Percentiles rank a stretch among this genome's conserved stretches.
These are phyloP conservation scores for Sminthurides bifidus DNA, from an alignment of 1,140 invertebrate genomes.

Conservation along the genomic window DNA sequence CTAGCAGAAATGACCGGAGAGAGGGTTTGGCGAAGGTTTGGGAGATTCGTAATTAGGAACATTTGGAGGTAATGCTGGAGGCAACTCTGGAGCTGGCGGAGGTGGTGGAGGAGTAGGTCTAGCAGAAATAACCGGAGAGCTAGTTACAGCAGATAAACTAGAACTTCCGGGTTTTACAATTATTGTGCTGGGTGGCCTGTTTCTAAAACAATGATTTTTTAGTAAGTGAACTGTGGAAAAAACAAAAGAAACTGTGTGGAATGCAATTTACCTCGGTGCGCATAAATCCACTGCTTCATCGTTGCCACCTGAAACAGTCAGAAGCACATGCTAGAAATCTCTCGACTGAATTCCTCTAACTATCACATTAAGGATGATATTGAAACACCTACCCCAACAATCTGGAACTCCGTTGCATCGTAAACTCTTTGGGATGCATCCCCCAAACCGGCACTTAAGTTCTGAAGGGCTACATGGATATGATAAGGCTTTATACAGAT, in stretches of 20 bases:
- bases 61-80: too few relatives aligned
- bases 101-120: neutral
- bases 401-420: slow-evolving; percentile 5
- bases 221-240: neutral
- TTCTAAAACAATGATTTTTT: too few relatives aligned
- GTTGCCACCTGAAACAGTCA: slow-evolving; percentile 18
- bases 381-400: neutral
- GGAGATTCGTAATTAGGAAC: too few relatives aligned
- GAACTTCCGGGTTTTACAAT: too few relatives aligned
- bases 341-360: too few relatives aligned
- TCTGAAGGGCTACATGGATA: neutral
- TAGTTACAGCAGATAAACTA: neutral
- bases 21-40: too few relatives aligned
- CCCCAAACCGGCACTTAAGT: slow-evolving; percentile 22
- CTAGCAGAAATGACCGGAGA: neutral
- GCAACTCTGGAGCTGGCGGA: neutral
- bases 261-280: neutral
- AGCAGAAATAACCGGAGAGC: neutral
- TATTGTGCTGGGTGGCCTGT: too few relatives aligned
- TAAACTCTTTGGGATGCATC: slow-evolving; percentile 9
- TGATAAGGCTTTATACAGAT: neutral
- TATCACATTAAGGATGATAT: too few relatives aligned
- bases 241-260: neutral
- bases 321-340: too few relatives aligned
- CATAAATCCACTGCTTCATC: slow-evolving; percentile 23